phyloP scores from a whole-genome alignment of 1,140 invertebrate species.

The Pentalonia nigronervosa region DNA sequence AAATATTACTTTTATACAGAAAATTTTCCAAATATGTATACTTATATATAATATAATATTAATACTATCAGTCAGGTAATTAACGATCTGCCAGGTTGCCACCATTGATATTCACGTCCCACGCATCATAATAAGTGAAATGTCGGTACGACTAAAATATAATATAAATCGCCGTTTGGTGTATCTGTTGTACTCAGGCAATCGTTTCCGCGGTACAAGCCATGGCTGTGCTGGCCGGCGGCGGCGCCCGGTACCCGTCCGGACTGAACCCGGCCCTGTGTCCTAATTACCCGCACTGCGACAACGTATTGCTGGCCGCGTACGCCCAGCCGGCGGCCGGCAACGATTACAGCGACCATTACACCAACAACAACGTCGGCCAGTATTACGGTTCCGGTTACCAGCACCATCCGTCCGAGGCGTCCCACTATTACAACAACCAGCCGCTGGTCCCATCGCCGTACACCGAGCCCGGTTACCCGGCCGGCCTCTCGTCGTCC shows the following conservation, averaged over 20 bases:
- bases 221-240: not conserved
- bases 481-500: conserved; percentile 56
- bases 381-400: conserved; percentile 62
- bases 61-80: no score
- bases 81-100: no score
- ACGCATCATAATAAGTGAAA: no score
- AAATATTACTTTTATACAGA: no score
- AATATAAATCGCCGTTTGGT: not conserved
- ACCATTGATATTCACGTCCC: no score
- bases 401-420: not conserved
- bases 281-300: conserved; percentile 68
- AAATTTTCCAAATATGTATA: no score
- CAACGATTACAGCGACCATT: conserved; percentile 63
- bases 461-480: conserved; percentile 59
- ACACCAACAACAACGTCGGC: conserved; percentile 58
- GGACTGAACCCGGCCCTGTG: conserved; percentile 67
- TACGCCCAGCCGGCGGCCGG: conserved; percentile 62
- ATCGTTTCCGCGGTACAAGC: conserved; percentile 9
- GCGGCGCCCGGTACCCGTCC: conserved; percentile 64
- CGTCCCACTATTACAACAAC: conserved; percentile 61
- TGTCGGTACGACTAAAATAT: no score
- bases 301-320: conserved; percentile 63
- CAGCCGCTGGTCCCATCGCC: conserved; percentile 61
- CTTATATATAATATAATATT: no score
- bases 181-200: not conserved